phyloP scores from a whole-genome alignment of 2,888 invertebrate genomes.

The Thalpophila matura region DNA sequence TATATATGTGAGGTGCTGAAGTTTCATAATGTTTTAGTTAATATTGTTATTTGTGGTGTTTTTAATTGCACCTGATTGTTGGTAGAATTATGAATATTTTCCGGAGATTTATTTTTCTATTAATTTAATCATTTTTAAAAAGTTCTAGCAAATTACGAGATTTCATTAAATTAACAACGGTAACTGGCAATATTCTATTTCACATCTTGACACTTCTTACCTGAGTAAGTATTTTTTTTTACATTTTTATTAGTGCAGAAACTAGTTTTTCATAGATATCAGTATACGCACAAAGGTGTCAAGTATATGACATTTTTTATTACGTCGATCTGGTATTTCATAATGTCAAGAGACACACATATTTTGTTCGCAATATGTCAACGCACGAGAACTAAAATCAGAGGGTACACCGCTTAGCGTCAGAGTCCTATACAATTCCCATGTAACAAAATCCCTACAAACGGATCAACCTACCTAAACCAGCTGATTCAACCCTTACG shows the following conservation, averaged over 20 bases:
- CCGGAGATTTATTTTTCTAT: neutral
- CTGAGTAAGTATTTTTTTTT: no score
- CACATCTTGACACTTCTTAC: no score
- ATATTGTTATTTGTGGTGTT: constrained; percentile 65
- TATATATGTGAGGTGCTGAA: constrained; percentile 87
- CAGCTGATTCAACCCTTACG: constrained; percentile 65
- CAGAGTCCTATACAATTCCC: constrained; percentile 12
- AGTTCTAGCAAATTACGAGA: no score
- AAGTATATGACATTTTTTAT: no score
- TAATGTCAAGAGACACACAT: no score
- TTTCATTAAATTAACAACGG: no score
- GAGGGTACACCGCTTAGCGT: neutral
- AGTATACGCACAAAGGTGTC: no score
- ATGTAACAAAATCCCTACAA: constrained; percentile 37
- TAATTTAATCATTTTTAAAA: neutral
- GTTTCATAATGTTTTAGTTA: constrained; percentile 77
- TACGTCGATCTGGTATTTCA: no score
- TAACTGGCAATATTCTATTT: no score
- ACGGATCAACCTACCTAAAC: constrained; percentile 43
- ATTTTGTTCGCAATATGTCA: neutral
- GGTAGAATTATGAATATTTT: constrained; percentile 1
- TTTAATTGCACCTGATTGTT: constrained; percentile 43
- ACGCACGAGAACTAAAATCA: neutral
- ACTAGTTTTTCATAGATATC: no score
- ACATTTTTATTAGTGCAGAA: no score